Evolutionary conservation across 2,888 invertebrate species (phyloP), one percentile per base, ranked within the genome.

Genomic region (Sussaba pulchella): DNA sequence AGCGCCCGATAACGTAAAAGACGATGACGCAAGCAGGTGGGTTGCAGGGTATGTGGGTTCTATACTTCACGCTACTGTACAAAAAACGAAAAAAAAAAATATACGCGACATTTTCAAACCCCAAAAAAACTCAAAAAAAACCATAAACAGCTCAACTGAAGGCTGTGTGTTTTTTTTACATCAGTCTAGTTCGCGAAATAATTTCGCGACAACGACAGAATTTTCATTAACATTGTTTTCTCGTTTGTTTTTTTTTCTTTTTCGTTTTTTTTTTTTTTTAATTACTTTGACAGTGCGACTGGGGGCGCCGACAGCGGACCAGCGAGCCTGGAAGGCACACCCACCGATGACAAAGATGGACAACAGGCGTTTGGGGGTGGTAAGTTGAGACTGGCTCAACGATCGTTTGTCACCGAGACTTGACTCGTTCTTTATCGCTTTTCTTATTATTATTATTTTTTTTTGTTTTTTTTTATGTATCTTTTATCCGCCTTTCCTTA

Each of bases 221-320:
- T 74, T 17, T 43, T 71, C 39, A 75, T 63, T 81, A 45, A 78
- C 26, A 19, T 10, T 4, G 0, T 71, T 39, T 47, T n/a, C n/a
- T n/a, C n/a, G n/a, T n/a, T n/a, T n/a, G n/a, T n/a, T n/a, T n/a
- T n/a, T n/a, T 41, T 31, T 73, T 21, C 73, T 41, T 66, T 64
- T 59, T 63, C n/a, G n/a, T n/a, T 41, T 31, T 73, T 21, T 78
- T 41, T 66, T 64, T 59, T 63, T 50, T 59, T 61, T 31, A 73
- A 52, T 31, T 43, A 54, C 54, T 71, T 72, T 63, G 71, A 88
- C 94, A 98, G 97, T 93, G 97, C 97, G 86, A 98, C 98, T 85
- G 97, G 97, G 84, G 97, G 97, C 81, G 98, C 98, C 17, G 98
- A 98, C 92, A 97, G 97, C 92, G 95, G 97, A 87, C 96, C 97